Conservation (phyloP, 2,797 vertebrate genomes). For the Cuculus canorus region DNA sequence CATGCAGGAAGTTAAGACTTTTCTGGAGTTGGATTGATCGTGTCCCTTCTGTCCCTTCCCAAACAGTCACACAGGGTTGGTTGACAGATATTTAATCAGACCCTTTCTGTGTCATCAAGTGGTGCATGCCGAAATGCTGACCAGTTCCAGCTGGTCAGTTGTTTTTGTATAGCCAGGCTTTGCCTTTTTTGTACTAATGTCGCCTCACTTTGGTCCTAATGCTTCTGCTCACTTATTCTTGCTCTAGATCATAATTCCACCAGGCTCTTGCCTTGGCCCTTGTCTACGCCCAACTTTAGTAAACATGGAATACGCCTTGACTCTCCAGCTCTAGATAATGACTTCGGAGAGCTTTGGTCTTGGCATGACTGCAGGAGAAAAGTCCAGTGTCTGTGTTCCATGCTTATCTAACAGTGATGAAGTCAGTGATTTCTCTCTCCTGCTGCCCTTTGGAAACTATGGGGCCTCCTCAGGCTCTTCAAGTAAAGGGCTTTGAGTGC, state of each 20-base stretch:
- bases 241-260: not conserved
- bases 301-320: not conserved
- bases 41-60: not conserved
- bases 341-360: not conserved
- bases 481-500: not conserved
- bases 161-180: not conserved
- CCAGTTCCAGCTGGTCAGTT: not conserved
- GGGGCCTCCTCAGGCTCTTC: not conserved
- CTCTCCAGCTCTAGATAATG: not conserved
- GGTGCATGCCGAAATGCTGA: not conserved
- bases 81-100: not conserved
- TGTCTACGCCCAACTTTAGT: not conserved
- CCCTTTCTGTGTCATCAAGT: not conserved
- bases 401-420: not conserved
- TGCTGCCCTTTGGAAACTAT: not conserved
- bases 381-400: not conserved
- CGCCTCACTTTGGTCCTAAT: not conserved
- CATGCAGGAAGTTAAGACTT: not conserved
- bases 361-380: not conserved
- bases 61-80: not conserved
- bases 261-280: not conserved
- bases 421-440: not conserved
- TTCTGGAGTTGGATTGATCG: not conserved
- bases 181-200: rapidly evolving
- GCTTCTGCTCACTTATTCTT: not conserved